phyloP scores from a whole-genome alignment of 2,113 vertebrate species.

The Neofelis nebulosa region DNA sequence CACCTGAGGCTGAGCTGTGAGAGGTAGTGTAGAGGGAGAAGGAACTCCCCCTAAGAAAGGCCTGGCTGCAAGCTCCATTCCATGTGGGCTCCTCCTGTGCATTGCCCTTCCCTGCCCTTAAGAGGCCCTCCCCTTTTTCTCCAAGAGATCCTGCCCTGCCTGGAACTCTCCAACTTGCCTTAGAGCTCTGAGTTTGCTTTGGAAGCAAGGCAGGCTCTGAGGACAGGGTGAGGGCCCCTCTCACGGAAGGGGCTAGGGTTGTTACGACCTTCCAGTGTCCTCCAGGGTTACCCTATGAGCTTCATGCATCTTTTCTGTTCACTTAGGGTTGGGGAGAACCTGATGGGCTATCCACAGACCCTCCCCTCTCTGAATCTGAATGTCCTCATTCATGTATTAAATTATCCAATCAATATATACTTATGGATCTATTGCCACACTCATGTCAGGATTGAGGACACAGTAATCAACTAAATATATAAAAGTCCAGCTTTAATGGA shows the following conservation, averaged over 20 bases:
- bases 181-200: background rate
- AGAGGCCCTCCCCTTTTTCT: fast-evolving
- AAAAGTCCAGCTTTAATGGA: background rate
- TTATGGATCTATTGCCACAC: background rate
- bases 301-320: background rate
- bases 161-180: background rate
- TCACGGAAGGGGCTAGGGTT: background rate
- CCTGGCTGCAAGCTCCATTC: background rate
- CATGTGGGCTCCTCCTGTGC: background rate
- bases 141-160: background rate
- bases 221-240: background rate
- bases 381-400: background rate
- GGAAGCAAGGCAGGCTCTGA: background rate
- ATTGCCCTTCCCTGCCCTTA: background rate
- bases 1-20: background rate
- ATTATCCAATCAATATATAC: background rate
- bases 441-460: background rate
- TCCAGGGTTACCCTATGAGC: fast-evolving
- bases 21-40: background rate
- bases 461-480: background rate
- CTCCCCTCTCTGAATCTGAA: background rate
- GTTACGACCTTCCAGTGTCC: background rate
- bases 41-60: no score
- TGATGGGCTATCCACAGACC: background rate
- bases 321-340: background rate